Evolutionary conservation across 2,888 invertebrate genomes (phyloP).

Genomic region (Leistus spinibarbis): DNA sequence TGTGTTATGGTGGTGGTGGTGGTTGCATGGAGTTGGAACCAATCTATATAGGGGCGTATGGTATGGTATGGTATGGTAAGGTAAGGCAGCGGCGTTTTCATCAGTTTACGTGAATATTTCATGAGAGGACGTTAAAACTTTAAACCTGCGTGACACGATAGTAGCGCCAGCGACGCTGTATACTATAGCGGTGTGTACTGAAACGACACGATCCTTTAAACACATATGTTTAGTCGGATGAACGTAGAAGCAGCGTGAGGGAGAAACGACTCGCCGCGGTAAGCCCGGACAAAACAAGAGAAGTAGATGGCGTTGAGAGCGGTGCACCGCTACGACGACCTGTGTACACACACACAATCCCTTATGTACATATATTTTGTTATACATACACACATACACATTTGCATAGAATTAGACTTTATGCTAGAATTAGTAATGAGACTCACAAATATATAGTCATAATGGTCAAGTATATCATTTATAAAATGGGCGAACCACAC

Average conservation of each 20-base stretch:
- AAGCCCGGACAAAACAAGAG: not conserved
- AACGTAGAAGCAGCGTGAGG: not conserved
- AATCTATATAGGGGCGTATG: conserved; percentile 11
- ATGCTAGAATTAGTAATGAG: too few relatives aligned
- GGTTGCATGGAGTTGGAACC: conserved; percentile 14
- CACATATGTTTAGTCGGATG: conserved; percentile 26
- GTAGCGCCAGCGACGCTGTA: not conserved
- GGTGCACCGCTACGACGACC: not conserved
- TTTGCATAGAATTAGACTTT: not conserved
- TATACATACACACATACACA: not conserved
- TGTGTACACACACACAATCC: not conserved
- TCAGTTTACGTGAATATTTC: conserved; percentile 33
- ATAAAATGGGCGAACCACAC: too few relatives aligned
- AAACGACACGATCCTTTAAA: conserved; percentile 30
- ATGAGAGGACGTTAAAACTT: conserved; percentile 36
- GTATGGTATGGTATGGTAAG: not conserved
- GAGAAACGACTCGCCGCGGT: not conserved
- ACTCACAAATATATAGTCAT: too few relatives aligned
- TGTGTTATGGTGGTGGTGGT: conserved; percentile 5
- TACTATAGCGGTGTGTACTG: conserved; percentile 6
- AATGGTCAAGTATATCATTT: too few relatives aligned
- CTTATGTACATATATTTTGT: not conserved
- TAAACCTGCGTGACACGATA: conserved; percentile 31
- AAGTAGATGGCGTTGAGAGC: not conserved
- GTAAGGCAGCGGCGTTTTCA: conserved; percentile 21